Evolutionary conservation across 2,797 vertebrate species (phyloP), one percentile per base, ranked within the genome.

Genomic region (Pangasius larnaudii): DNA sequence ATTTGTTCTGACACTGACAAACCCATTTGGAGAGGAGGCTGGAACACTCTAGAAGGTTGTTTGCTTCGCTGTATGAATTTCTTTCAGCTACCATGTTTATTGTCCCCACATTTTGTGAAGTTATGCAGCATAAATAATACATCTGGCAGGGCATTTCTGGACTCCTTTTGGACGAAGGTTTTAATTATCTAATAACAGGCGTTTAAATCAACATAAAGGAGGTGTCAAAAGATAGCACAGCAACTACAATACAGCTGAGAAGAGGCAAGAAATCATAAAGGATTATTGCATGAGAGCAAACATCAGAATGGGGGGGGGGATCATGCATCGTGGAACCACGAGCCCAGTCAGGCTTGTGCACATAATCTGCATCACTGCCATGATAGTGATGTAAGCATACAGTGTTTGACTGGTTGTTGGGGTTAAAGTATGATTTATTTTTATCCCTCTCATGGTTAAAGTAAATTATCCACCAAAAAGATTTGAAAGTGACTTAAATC

Each of bases 341-440:
- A 82, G 36, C 58, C 39, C 58, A 63, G 79, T 63, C 58, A 82
- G 24, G 79, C 30, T 39, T 63, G 58, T 82, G 58, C 24, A 63
- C 79, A 46, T 46, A 82, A 61, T 46, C 36, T 82, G 79, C 24
- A 82, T 63, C 58, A n/a, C 58, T n/a, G 58, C 79, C 79, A 63
- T 59, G 33, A 24, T 3, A 46, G 58, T 82, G 79, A 61, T 82
- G 36, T n/a, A 82, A 46, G 24, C 58, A n/a, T 42, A 82, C 22
- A 61, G 36, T 61, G 58, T 61, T 81, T 63, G 78, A 58, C 36
- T 27, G 59, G 27, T 49, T 83, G 59, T 65, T 65, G 59, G 42
- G 80, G 16, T 46, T 36, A 83, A 83, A 83, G 59, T 9, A 9
- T 83, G 14, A 30, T 83, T 83, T 83, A 83, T 83, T 83, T 81